Evolutionary conservation across 1,140 invertebrate genomes (phyloP), one percentile per base, ranked within the genome.

Genomic region (Sitodiplosis mosellana): DNA sequence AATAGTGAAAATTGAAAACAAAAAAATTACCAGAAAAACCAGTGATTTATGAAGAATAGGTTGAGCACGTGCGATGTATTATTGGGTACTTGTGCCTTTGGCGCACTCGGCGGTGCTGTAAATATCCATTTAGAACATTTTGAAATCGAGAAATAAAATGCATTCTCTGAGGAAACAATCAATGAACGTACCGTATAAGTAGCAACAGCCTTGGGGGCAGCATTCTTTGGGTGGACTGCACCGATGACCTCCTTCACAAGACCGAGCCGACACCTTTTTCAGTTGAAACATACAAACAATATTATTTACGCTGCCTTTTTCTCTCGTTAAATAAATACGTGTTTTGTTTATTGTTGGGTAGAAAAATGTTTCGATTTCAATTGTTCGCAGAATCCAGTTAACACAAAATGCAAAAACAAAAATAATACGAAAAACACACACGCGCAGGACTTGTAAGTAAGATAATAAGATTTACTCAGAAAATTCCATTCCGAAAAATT

Each of bases 141-240:
- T n/a, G n/a, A n/a, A n/a, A n/a, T n/a, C n/a, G n/a, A n/a, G n/a
- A n/a, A n/a, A n/a, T n/a, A n/a, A n/a, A n/a, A n/a, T n/a, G n/a
- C n/a, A n/a, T n/a, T n/a, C n/a, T n/a, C n/a, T n/a, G n/a, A n/a
- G n/a, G n/a, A n/a, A n/a, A n/a, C n/a, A n/a, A n/a, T n/a, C n/a
- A n/a, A n/a, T 27, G 27, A 27, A 27, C 27, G 3, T 10, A 38
- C 36, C n/a, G n/a, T 65, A 63, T 1, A 70, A 64, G 50, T 76
- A 77, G 64, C 81, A 84, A 63, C 80, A 83, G 46, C 77, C 80
- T 59, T 76, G 68, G 37, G 74, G 72, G 65, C 80, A 84, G 61
- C 80, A 83, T 57, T 77, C 71, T 62, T 79, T 78, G 48, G 77
- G 76, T 50, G 76, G 70, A 36, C 75, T 74, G 57, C 80, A 82